Base-by-base conservation (phyloP, 2,888 invertebrate genomes). In the Phania funesta region DNA sequence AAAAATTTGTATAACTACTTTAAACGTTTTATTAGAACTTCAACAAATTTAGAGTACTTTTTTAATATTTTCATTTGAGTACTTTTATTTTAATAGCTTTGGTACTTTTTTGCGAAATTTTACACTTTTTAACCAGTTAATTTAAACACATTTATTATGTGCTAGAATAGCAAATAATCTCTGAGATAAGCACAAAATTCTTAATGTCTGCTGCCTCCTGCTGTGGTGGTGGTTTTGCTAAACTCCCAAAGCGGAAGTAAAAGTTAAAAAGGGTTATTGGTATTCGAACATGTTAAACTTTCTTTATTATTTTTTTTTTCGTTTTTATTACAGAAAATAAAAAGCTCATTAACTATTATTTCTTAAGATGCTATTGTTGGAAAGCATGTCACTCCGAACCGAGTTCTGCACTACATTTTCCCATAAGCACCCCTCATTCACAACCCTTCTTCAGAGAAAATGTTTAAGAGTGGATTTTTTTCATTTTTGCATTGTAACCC, bases 321-420 rank as follows among this genome's bases (percentile, higher is more conserved):
- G 20, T 20, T 35, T 24, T 22, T 38, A 8, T 24, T 26, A 24
- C 0, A 18, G 32, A 46, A 38, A 35, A 24, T 64, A 32, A 44
- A 54, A 74, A 64, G 8, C 18, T 9, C 64, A 54, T 71, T 60
- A 50, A 71, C n/a, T 13, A 60, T 41, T 24, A 52, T 73, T 73
- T 29, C 44, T 60, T 48, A 71, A 60, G 26, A 24, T 26, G 29
- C n/a, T 26, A 32, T 32, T 70, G 22, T 35, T 38, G 58, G n/a
- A 41, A 41, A 16, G n/a, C 41, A 24, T 58, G 41, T 56, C 22
- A 56, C 24, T 20, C 24, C 13, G 38, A n/a, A 4, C 22, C 4
- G 46, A 26, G 24, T 13, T 29, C 29, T 20, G 32, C 13, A 46
- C 46, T n/a, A 46, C 46, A 20, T 46, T 64, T 32, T 8, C 46